These are phyloP conservation scores for Gymnobelideus leadbeateri DNA, from an alignment of 2,113 vertebrate species.

Conservation along the genomic window DNA sequence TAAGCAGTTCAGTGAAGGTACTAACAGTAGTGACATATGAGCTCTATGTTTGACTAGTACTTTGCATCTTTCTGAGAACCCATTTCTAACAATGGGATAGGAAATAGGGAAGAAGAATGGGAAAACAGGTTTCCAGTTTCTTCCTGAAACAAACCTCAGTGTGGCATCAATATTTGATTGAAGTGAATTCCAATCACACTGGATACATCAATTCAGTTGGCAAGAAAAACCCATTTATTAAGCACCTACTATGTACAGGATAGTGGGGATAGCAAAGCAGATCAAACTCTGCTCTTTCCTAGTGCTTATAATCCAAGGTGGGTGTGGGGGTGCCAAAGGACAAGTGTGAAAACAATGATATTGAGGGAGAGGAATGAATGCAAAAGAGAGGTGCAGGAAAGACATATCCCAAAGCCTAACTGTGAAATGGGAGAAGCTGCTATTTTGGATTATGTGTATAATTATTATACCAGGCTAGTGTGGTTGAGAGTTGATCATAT, in stretches of 20 bases:
- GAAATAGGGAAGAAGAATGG: background rate
- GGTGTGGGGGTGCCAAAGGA: background rate
- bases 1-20: background rate
- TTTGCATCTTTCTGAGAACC: background rate
- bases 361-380: background rate
- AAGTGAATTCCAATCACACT: background rate
- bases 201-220: background rate
- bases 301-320: background rate
- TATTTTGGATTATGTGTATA: background rate
- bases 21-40: background rate
- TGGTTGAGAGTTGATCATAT: background rate
- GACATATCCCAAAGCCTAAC: background rate
- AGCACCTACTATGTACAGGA: background rate
- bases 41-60: background rate
- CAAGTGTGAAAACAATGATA: background rate
- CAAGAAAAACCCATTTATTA: background rate
- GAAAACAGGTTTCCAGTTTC: background rate
- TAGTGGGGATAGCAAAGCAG: background rate
- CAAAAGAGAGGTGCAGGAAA: background rate
- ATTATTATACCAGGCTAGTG: background rate
- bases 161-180: background rate
- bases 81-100: background rate
- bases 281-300: background rate
- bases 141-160: background rate
- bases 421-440: background rate